These are phyloP conservation scores for Tenebrio molitor DNA, from an alignment of 1,140 invertebrate species.

Conservation along the genomic window DNA sequence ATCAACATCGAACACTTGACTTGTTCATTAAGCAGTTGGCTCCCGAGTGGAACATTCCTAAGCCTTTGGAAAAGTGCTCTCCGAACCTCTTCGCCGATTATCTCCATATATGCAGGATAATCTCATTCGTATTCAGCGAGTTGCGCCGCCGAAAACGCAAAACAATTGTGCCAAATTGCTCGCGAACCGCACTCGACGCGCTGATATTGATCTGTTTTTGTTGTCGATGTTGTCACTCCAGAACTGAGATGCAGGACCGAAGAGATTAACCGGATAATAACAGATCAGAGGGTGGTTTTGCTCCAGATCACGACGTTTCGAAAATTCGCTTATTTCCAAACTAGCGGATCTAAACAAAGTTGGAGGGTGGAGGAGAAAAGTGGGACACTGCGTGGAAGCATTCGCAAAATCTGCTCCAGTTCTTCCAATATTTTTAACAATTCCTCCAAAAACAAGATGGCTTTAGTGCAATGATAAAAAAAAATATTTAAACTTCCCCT, in stretches of 20 bases:
- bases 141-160: background rate
- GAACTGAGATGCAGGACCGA: background rate
- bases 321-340: too few species aligned
- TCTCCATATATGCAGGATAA: slow-evolving; percentile 1
- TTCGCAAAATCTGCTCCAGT: too few species aligned
- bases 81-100: background rate
- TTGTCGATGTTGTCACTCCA: slow-evolving; percentile 10
- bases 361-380: too few species aligned
- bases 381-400: too few species aligned
- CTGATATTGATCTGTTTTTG: slow-evolving; percentile 11
- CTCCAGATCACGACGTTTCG: too few species aligned
- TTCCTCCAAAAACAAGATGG: too few species aligned
- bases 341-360: too few species aligned
- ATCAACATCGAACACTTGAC: background rate
- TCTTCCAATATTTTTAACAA: too few species aligned
- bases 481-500: too few species aligned
- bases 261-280: too few species aligned
- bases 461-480: too few species aligned
- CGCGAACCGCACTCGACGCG: background rate
- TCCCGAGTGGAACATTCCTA: background rate
- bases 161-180: slow-evolving; percentile 3
- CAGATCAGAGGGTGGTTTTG: too few species aligned
- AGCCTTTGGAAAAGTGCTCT: background rate
- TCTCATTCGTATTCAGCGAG: background rate
- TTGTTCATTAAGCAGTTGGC: background rate